These are phyloP conservation scores for Oophaga pumilio DNA, from an alignment of 2,113 vertebrate genomes.

Conservation along the genomic window DNA sequence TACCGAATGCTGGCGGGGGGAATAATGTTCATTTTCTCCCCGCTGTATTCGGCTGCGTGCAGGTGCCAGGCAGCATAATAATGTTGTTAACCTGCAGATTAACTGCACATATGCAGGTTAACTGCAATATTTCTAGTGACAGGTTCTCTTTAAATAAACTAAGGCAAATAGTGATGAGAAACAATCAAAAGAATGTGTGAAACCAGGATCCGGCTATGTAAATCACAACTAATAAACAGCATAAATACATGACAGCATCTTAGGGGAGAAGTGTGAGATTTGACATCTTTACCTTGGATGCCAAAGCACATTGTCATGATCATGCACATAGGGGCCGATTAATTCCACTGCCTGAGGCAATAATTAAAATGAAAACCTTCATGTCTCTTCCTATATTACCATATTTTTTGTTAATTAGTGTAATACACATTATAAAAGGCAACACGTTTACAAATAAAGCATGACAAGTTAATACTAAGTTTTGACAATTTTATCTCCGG, in stretches of 20 bases:
- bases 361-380: conserved; percentile 11
- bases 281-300: conserved; percentile 25
- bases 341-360: background rate
- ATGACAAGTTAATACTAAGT: background rate
- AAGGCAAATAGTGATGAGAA: background rate
- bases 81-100: too few relatives aligned
- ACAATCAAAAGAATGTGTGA: background rate
- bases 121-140: too few relatives aligned
- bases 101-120: too few relatives aligned
- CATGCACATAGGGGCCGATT: background rate
- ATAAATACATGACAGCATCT: background rate
- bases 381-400: conserved; percentile 3
- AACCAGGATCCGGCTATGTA: background rate
- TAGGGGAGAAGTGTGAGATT: background rate
- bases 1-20: too few relatives aligned
- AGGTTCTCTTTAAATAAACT: background rate
- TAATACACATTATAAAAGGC: background rate
- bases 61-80: too few relatives aligned
- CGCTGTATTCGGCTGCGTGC: too few relatives aligned
- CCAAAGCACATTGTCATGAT: conserved; percentile 6
- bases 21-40: too few relatives aligned
- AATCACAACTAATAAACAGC: background rate
- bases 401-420: conserved; percentile 14
- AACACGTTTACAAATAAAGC: conserved; percentile 12
- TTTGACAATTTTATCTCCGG: background rate